Conservation (phyloP, 2,797 vertebrate genomes). For the Eulemur rubriventer region DNA sequence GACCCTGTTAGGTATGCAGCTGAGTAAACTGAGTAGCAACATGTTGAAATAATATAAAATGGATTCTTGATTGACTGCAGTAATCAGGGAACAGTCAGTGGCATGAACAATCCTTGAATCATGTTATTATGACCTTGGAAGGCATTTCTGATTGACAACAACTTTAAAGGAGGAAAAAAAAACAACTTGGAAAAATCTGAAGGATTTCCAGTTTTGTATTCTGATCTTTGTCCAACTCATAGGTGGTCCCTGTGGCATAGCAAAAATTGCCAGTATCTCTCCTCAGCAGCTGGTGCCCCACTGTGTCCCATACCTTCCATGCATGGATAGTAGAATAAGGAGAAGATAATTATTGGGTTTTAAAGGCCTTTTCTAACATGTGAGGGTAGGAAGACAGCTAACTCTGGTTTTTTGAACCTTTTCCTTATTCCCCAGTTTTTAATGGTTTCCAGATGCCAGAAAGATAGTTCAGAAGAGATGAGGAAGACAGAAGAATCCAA, state of each 20-base stretch:
- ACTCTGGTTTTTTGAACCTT: background rate
- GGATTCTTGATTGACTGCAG: conserved; percentile 42
- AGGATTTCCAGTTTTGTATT: conserved; percentile 36
- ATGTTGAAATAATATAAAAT: conserved; percentile 57
- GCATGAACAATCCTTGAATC: background rate
- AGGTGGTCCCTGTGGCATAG: background rate
- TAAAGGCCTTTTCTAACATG: background rate
- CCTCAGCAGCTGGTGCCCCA: background rate
- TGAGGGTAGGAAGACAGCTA: background rate
- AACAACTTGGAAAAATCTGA: background rate
- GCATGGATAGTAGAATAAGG: background rate
- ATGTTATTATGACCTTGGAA: conserved; percentile 57
- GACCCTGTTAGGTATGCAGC: conserved; percentile 32
- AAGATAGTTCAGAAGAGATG: background rate
- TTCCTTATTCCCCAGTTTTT: conserved; percentile 18
- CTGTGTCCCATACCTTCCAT: background rate
- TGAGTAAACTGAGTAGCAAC: conserved; percentile 52
- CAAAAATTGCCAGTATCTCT: background rate
- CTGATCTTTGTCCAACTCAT: background rate
- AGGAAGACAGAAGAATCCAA: background rate
- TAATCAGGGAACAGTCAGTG: conserved; percentile 46
- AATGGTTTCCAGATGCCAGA: background rate
- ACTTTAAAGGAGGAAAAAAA: background rate
- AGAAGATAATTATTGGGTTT: background rate
- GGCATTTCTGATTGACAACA: conserved; percentile 55